Evolutionary conservation across 1,140 invertebrate species (phyloP).

Genomic region (Papilio polytes): DNA sequence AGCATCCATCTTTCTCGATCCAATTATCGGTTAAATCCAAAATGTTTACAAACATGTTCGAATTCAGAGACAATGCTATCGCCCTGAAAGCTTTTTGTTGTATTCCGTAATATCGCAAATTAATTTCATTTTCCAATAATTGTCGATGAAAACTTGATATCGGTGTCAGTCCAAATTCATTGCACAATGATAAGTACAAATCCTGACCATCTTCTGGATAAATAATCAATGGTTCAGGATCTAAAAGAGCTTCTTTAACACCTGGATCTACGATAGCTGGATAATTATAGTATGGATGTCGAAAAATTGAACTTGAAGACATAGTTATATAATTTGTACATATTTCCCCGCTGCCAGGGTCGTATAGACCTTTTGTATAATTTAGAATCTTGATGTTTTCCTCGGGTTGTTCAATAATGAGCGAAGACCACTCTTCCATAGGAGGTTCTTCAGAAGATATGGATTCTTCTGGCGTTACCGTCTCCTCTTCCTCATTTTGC

Average conservation of each 20-base stretch:
- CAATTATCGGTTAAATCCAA: conserved; percentile 75
- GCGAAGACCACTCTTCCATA: conserved; percentile 60
- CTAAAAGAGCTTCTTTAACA: conserved; percentile 66
- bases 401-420: conserved; percentile 43
- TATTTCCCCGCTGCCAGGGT: conserved; percentile 67
- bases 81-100: conserved; percentile 61
- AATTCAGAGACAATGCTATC: conserved; percentile 62
- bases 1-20: conserved; percentile 63
- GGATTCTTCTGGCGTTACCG: conserved; percentile 1
- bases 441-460: conserved; percentile 56
- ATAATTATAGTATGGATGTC: conserved; percentile 77
- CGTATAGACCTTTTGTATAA: conserved; percentile 56
- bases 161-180: conserved; percentile 63
- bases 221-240: conserved; percentile 53
- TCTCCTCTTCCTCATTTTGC: background rate
- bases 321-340: conserved; percentile 67
- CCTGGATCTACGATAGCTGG: conserved; percentile 77
- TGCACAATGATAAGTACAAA: conserved; percentile 69
- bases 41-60: conserved; percentile 65
- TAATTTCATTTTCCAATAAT: conserved; percentile 58
- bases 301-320: conserved; percentile 76
- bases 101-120: conserved; percentile 77
- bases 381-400: conserved; percentile 45
- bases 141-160: conserved; percentile 66
- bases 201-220: conserved; percentile 72